Conservation (phyloP, 2,888 invertebrate genomes). For the Andrena praecox region DNA sequence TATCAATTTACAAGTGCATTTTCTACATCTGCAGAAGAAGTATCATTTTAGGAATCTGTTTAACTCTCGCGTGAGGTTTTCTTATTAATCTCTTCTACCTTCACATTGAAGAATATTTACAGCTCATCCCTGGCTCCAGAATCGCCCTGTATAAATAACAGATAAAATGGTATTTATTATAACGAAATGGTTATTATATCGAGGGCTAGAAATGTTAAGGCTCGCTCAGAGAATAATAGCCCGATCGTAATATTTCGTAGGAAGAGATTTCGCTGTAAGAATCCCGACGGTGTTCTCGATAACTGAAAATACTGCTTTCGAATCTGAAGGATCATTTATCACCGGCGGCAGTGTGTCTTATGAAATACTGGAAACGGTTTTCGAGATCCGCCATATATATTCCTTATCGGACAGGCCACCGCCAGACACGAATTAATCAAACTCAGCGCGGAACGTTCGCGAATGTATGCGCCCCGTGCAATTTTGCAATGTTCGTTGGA, state of each 20-base stretch:
- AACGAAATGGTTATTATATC: background rate
- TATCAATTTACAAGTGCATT: too few relatives aligned
- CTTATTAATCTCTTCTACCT: too few relatives aligned
- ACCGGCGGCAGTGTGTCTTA: constrained; percentile 40
- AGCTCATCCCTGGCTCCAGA: too few relatives aligned
- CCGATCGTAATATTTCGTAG: background rate
- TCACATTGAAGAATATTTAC: too few relatives aligned
- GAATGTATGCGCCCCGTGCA: constrained; percentile 64
- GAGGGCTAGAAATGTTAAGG: background rate
- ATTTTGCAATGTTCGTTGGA: constrained; percentile 56
- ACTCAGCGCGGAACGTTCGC: constrained; percentile 63
- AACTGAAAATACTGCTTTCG: constrained; percentile 10
- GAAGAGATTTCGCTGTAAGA: background rate
- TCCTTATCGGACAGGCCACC: constrained; percentile 75
- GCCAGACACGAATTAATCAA: constrained; percentile 78
- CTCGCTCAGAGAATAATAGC: background rate
- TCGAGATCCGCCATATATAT: constrained; percentile 57
- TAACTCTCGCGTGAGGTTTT: too few relatives aligned
- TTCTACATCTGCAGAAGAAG: too few relatives aligned
- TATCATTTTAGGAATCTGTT: too few relatives aligned
- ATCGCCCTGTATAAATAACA: too few relatives aligned
- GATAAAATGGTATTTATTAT: background rate
- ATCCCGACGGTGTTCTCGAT: background rate
- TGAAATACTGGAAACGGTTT: constrained; percentile 48
- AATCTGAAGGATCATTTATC: constrained; percentile 55